These are phyloP conservation scores for Drosophila robusta DNA, from an alignment of 2,888 invertebrate genomes.

Conservation along the genomic window DNA sequence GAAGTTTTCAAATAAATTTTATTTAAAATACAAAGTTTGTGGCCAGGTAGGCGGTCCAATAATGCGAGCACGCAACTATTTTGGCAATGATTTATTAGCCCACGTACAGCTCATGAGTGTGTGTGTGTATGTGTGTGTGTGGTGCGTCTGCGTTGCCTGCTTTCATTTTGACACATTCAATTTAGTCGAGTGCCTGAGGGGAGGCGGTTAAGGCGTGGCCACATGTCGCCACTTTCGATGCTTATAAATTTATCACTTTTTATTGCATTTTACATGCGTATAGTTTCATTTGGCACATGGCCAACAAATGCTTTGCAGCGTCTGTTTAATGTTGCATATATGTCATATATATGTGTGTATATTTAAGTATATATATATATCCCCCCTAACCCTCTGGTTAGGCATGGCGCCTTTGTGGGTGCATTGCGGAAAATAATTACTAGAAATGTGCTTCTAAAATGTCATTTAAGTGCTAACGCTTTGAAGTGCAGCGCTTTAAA, in stretches of 20 bases:
- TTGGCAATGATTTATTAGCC: conserved; percentile 68
- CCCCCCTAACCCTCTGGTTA: neutral
- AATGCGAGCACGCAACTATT: conserved; percentile 73
- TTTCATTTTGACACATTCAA: conserved; percentile 70
- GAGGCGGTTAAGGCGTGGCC: conserved; percentile 21
- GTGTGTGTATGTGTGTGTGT: neutral
- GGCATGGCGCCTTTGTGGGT: conserved; percentile 27
- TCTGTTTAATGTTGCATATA: conserved; percentile 31
- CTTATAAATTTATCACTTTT: conserved; percentile 58
- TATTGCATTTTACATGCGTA: conserved; percentile 57
- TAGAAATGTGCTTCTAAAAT: conserved; percentile 34
- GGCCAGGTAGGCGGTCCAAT: conserved; percentile 40
- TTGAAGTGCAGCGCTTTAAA: conserved; percentile 40
- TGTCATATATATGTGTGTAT: neutral
- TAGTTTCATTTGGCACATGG: conserved; percentile 49
- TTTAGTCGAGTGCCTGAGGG: conserved; percentile 55
- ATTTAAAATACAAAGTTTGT: conserved; percentile 61
- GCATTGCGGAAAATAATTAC: conserved; percentile 44
- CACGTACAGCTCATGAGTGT: conserved; percentile 19
- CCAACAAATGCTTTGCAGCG: conserved; percentile 34
- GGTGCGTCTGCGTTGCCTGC: conserved; percentile 36
- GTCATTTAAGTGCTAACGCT: conserved; percentile 42
- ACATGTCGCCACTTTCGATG: conserved; percentile 59
- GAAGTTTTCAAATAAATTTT: conserved; percentile 62
- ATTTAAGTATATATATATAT: too few species aligned